Percentiles rank a stretch among this genome's conserved stretches.
phyloP scores from a whole-genome alignment of 1,140 invertebrate genomes.

The Probaryconus sp. region DNA sequence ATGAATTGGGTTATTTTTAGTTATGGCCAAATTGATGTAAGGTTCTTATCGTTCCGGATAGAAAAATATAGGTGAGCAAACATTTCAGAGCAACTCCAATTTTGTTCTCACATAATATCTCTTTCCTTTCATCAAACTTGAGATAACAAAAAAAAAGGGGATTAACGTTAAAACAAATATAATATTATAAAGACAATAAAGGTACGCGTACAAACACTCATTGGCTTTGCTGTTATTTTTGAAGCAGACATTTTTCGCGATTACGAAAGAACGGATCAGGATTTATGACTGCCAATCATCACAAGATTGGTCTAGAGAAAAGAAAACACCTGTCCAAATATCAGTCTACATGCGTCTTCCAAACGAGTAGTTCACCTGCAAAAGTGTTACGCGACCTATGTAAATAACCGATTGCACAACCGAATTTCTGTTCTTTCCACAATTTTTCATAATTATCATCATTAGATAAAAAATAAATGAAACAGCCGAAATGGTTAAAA shows the following conservation, averaged over 20 bases:
- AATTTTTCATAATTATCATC: too few species aligned
- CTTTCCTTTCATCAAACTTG: too few species aligned
- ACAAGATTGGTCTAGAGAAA: constrained; percentile 57
- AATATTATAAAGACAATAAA: not conserved
- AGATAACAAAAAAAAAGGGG: too few species aligned
- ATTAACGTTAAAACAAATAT: too few species aligned
- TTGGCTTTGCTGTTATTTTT: constrained; percentile 53
- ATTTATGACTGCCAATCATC: constrained; percentile 51
- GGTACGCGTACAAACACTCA: constrained; percentile 34
- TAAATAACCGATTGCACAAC: constrained; percentile 36
- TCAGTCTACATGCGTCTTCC: constrained; percentile 23
- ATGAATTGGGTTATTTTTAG: too few species aligned
- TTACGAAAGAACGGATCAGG: constrained; percentile 41
- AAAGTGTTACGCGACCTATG: constrained; percentile 50
- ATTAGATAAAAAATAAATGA: too few species aligned
- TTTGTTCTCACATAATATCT: too few species aligned
- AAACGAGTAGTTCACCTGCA: constrained; percentile 31
- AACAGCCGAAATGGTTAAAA: too few species aligned
- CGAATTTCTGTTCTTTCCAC: too few species aligned
- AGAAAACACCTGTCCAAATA: constrained; percentile 61
- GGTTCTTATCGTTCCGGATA: too few species aligned
- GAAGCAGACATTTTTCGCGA: constrained; percentile 47
- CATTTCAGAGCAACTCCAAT: not conserved
- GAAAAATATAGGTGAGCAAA: too few species aligned
- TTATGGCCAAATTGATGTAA: too few species aligned